Evolutionary conservation across 2,797 vertebrate species (phyloP), one percentile per base, ranked within the genome.

Genomic region (Scomberomorus guttatus): DNA sequence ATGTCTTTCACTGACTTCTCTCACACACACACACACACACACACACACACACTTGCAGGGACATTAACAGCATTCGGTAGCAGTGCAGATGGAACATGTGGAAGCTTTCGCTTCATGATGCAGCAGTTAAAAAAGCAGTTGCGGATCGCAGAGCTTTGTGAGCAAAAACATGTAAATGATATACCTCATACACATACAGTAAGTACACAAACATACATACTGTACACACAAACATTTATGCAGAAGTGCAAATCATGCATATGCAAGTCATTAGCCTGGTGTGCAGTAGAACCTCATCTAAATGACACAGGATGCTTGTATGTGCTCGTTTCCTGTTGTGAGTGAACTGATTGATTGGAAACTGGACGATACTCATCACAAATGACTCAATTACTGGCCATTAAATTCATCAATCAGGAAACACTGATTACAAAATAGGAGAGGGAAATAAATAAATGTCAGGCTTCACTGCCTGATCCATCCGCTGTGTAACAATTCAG

Each of bases 221-320:
- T n/a, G 24, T 24, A 3, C 34, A 70, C 64, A 79, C 51, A 42
- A 27, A 65, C n/a, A 25, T 52, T 59, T 4, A 62, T 25, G 37
- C 22, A 50, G 27, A 54, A 6, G n/a, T 79, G 80, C 70, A 81
- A 52, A 65, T 64, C 86, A 87, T 87, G 83, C 84, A 85, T 50
- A 77, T 80, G 65, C 73, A 69, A 66, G 54, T 62, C 32, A 58
- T 64, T 6, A 46, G 59, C 58, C 29, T 65, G 55, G 52, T 78
- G 75, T 70, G 71, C 75, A 77, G 52, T 56, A 81, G 75, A 84
- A 73, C 75, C 83, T 81, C 25, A 14, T 77, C 62, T 75, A 14
- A 62, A 70, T 58, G 34, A 66, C 64, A 81, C 65, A 75, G 58
- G 54, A 77, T 34, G 72, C 46, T 9, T 22, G 34, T 37, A 14